A percentile compares a stretch with the other conserved stretches of the same genome.
phyloP scores from a whole-genome alignment of 2,888 invertebrate genomes.

The Ormyrus rosae region DNA sequence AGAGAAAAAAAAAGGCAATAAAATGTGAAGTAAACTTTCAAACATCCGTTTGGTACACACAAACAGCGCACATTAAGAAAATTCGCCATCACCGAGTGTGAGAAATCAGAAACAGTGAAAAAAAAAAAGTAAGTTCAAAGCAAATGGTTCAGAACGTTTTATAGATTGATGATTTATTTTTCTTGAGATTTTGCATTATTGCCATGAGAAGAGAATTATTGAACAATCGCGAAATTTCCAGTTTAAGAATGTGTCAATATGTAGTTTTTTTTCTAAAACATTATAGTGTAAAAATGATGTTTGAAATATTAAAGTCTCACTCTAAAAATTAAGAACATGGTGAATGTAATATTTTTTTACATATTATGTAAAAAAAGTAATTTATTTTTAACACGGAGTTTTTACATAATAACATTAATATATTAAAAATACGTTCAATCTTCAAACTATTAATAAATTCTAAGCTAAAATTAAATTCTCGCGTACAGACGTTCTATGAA shows the following conservation, averaged over 20 bases:
- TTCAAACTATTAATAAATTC: no score
- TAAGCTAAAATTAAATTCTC: no score
- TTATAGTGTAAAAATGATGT: background rate
- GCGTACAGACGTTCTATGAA: no score
- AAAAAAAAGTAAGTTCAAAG: constrained; percentile 46
- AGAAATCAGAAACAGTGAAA: constrained; percentile 14
- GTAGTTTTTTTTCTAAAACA: background rate
- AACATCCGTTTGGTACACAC: constrained; percentile 33
- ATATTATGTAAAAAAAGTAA: no score
- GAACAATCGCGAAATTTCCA: constrained; percentile 14
- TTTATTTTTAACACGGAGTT: no score
- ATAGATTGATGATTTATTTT: constrained; percentile 26
- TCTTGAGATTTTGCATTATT: constrained; percentile 10
- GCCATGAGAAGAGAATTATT: background rate
- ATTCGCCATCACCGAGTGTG: constrained; percentile 24
- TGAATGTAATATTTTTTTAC: background rate
- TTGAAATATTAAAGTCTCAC: background rate
- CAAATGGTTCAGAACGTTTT: constrained; percentile 16
- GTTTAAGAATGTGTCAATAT: background rate
- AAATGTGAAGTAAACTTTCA: constrained; percentile 44
- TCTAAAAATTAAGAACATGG: constrained; percentile 33
- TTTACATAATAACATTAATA: no score
- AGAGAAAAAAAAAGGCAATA: background rate
- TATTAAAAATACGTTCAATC: no score
- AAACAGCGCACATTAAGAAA: constrained; percentile 36